Conservation (phyloP, 2,797 vertebrate genomes). For the Microtus obscurus region DNA sequence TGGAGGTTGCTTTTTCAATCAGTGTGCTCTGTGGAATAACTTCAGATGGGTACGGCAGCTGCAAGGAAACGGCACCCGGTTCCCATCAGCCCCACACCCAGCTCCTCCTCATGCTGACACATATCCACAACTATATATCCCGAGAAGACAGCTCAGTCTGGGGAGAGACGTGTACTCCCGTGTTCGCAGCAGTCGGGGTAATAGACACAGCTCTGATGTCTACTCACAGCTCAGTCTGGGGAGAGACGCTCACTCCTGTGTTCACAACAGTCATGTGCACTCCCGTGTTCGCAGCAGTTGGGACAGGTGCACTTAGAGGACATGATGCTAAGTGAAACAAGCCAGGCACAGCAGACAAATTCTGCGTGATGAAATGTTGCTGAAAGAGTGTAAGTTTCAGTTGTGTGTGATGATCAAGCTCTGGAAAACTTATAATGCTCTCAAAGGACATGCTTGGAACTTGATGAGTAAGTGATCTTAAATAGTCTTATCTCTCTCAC, state of each 20-base stretch:
- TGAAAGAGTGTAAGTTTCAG: neutral
- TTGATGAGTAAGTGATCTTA: neutral
- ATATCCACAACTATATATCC: neutral
- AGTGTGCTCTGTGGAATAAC: slow-evolving; percentile 17
- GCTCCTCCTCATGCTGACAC: neutral
- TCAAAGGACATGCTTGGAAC: neutral
- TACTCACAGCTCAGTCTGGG: neutral
- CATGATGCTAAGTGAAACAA: neutral
- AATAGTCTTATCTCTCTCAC: neutral
- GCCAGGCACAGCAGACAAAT: neutral
- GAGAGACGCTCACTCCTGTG: no score
- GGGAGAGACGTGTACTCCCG: neutral
- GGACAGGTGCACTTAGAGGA: neutral
- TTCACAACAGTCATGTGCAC: neutral
- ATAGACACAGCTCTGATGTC: no score
- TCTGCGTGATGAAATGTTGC: neutral
- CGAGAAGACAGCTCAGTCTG: neutral
- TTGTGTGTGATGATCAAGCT: neutral
- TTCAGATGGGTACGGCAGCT: neutral
- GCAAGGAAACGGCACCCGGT: neutral
- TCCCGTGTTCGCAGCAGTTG: no score
- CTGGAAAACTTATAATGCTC: neutral
- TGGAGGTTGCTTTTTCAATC: neutral
- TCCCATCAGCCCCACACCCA: neutral
- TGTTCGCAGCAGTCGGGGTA: no score